Conservation (phyloP, 2,113 vertebrate species). For the Tamias sibiricus region DNA sequence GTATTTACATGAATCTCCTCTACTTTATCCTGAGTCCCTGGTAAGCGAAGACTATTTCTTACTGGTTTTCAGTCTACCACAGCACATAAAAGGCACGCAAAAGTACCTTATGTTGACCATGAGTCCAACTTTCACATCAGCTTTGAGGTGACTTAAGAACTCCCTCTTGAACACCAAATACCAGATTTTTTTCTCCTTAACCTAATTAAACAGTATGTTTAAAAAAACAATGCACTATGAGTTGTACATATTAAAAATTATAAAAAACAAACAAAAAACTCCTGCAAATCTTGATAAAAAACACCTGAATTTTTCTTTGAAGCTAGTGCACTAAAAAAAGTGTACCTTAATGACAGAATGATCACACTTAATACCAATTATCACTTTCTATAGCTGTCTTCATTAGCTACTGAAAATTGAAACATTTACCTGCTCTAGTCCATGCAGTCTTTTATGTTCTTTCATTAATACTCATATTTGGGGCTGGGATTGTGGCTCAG, state of each 20-base stretch:
- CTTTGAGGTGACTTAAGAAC: constrained; percentile 36
- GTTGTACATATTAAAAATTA: no score
- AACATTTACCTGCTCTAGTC: background rate
- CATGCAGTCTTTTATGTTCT: background rate
- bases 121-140: background rate
- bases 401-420: background rate
- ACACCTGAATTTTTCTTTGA: constrained; percentile 62
- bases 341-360: background rate
- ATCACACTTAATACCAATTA: background rate
- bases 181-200: background rate
- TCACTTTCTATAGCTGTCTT: background rate
- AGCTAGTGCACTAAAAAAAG: constrained; percentile 72
- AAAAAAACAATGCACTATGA: no score
- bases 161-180: background rate
- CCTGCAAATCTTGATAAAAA: constrained; percentile 60
- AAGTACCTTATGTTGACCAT: background rate
- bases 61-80: background rate
- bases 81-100: background rate
- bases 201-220: background rate
- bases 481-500: no score
- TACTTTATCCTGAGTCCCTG: background rate
- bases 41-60: background rate
- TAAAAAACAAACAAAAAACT: no score
- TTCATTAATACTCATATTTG: background rate
- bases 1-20: background rate